Evolutionary conservation across 2,888 invertebrate species (phyloP), one percentile per base, ranked within the genome.

Genomic region (Stramonita haemastoma): DNA sequence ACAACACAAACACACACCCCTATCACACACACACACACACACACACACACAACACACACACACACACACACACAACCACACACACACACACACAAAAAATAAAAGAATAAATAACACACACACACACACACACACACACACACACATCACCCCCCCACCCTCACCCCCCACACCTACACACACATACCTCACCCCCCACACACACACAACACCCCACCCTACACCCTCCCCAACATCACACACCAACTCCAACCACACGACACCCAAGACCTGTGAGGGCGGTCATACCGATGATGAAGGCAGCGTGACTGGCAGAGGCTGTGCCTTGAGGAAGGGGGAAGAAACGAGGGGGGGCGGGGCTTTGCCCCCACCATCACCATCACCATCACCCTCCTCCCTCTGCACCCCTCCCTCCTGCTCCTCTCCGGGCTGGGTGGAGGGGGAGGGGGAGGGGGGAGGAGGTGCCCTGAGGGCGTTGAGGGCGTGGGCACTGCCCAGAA

Each of bases 251-350:
- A n/a, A n/a, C 56, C 57, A 84, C 57, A 57, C 84, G n/a, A 84
- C 57, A 84, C 84, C 29, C 56, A 57, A 46, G 36, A 93, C 92
- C 91, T 90, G 83, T 90, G 34, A 90, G 34, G 0, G 92, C 88
- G 15, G 93, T 89, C 26, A 94, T 88, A 4, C 91, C 91, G 36
- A 92, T 90, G 26, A 93, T 70, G 17, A 91, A 86, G 32, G 93
- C 92, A 81, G 91, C 91, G 77, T 92, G 91, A 15, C 93, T 93
- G 22, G 92, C 91, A 34, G 26, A 6, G 0, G 66, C 86, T 2
- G 32, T 86, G 0, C 86, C 86, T 34, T 86, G 86, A 0, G 86
- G 86, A 6, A 86, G 60, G 17, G 57, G 57, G 19, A 34, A 13
- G 13, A 86, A 36, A 17, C 29, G 26, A 73, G 73, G 46, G 46